Evolutionary conservation across 2,888 invertebrate genomes (phyloP), one percentile per base, ranked within the genome.

Genomic region (Drosophila kambysellisi): DNA sequence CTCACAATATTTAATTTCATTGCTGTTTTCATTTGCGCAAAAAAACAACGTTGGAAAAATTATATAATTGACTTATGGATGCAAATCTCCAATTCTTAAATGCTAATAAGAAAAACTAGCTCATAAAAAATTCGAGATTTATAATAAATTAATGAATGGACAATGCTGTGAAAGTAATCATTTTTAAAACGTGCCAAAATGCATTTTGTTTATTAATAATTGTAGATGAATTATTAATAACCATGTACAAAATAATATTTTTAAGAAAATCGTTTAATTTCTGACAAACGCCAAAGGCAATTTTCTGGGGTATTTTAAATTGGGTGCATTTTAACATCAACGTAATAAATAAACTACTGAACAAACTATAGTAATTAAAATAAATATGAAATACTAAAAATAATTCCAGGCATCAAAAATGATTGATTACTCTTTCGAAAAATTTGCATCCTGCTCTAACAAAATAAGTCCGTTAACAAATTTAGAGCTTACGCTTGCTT

Each of bases 381-480:
- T 8, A 52, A 51, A n/a, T 17, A 25, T 4, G 9, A 15, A 35
- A 17, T 33, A 4, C 15, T 5, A 37, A 17, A n/a, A 20, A 5
- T 29, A 50, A 50, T 51, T 62, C 11, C 6, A 30, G 15, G 4
- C 25, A 4, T 15, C 41, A 39, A 51, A 43, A 39, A 61, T 25
- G 25, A 59, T 46, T 61, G 54, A 59, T 63, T 30, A 39, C 30
- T 61, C 48, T 39, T 12, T 29, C 12, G 74, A 12, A 43, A 25
- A 65, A 70, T 54, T 9, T 17, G 2, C 8, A 46, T 54, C 25
- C 58, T 61, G 53, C 41, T 70, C 57, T 29, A 64, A 66, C 58
- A 58, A 62, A 76, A 71, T 63, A 61, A 64, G 71, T 41, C 35
- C 63, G 53, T 71, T 71, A 76, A 51, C 50, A 33, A 48, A 46